A percentile compares a stretch with the other conserved stretches of the same genome.
Conservation (phyloP, 2,797 vertebrate species). For the Propithecus deckenii region DNA sequence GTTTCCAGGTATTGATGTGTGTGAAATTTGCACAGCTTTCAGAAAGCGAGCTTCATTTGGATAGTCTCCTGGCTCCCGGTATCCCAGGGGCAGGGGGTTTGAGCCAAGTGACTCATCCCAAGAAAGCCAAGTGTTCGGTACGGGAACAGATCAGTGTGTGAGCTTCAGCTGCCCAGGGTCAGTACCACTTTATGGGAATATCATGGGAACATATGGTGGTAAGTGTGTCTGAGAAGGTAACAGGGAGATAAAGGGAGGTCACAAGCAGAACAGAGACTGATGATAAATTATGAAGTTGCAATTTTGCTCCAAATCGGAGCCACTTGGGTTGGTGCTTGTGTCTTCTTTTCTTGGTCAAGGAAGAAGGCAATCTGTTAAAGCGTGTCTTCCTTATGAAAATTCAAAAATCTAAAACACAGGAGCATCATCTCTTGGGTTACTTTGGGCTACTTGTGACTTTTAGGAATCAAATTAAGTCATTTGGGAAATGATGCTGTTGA, state of each 20-base stretch:
- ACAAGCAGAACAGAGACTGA: not conserved
- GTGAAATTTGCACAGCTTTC: constrained; percentile 22
- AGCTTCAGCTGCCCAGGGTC: not conserved
- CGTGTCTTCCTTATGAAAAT: not conserved
- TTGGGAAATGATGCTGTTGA: not conserved
- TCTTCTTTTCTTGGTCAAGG: not conserved
- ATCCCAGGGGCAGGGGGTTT: not conserved
- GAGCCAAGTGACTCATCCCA: rapidly evolving
- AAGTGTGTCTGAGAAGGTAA: not conserved
- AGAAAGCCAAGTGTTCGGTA: not conserved
- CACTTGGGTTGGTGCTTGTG: not conserved
- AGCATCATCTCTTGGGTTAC: not conserved
- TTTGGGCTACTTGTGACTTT: not conserved
- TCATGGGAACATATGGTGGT: not conserved
- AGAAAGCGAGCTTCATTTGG: not conserved
- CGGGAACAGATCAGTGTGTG: not conserved
- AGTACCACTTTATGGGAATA: not conserved
- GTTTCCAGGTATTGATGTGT: not conserved
- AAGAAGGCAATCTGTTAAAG: not conserved
- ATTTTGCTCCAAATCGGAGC: not conserved
- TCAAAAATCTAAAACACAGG: not conserved
- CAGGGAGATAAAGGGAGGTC: not conserved
- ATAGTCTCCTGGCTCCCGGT: constrained; percentile 8
- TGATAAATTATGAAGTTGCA: not conserved
- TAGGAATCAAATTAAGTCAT: not conserved